A percentile compares a stretch with the other conserved stretches of the same genome.
Evolutionary conservation across 1,140 invertebrate genomes (phyloP).

Genomic region (Ruditapes philippinarum): DNA sequence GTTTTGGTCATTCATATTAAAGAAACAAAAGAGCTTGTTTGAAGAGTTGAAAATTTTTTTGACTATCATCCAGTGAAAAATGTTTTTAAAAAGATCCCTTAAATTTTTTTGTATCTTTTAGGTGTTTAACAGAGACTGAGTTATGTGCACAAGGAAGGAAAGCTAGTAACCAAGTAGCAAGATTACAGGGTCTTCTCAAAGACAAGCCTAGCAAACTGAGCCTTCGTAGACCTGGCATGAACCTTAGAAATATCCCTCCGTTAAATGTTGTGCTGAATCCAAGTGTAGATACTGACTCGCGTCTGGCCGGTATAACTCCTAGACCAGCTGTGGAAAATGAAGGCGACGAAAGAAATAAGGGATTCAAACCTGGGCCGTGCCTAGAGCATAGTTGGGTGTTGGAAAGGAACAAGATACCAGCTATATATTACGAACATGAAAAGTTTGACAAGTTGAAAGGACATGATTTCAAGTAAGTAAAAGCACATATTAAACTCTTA

Average conservation of each 20-base stretch:
- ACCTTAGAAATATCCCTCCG: slow-evolving; percentile 80
- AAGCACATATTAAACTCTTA: too few species aligned
- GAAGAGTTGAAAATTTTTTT: too few species aligned
- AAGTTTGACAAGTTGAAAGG: slow-evolving; percentile 79
- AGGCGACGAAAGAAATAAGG: slow-evolving; percentile 72
- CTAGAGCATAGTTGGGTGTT: slow-evolving; percentile 76
- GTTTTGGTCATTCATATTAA: too few species aligned
- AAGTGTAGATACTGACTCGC: slow-evolving; percentile 79
- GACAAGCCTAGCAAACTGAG: slow-evolving; percentile 80
- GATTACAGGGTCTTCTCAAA: slow-evolving; percentile 84
- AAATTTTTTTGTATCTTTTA: background rate
- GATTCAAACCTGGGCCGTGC: slow-evolving; percentile 84
- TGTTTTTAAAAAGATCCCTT: background rate
- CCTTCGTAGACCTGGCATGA: slow-evolving; percentile 68
- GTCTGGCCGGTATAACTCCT: slow-evolving; percentile 70
- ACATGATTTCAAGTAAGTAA: slow-evolving; percentile 85
- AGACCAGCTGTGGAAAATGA: slow-evolving; percentile 74
- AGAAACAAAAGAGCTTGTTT: too few species aligned
- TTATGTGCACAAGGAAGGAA: slow-evolving; percentile 78
- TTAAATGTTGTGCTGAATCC: slow-evolving; percentile 84
- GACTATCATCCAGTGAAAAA: too few species aligned
- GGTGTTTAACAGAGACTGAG: slow-evolving; percentile 82
- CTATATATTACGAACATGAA: slow-evolving; percentile 82
- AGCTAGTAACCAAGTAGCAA: slow-evolving; percentile 84
- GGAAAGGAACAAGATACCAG: slow-evolving; percentile 84